These are phyloP conservation scores for Potamarius usumacintae DNA, from an alignment of 2,113 vertebrate genomes.

Conservation along the genomic window DNA sequence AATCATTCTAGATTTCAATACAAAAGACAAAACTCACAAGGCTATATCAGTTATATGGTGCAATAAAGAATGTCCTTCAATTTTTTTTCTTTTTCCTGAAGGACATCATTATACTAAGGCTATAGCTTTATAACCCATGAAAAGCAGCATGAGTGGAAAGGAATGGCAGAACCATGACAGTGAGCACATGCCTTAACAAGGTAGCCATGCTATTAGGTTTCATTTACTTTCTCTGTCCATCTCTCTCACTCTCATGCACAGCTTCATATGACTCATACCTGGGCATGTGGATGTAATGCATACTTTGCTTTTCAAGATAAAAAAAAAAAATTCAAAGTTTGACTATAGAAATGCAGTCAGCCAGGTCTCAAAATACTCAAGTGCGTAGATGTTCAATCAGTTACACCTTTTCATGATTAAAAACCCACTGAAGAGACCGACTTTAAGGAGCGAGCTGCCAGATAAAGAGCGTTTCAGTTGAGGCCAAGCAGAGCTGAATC, in stretches of 20 bases:
- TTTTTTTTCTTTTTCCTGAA: background rate
- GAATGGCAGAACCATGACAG: background rate
- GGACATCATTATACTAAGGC: background rate
- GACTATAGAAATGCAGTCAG: background rate
- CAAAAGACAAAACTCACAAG: background rate
- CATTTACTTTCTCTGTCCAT: background rate
- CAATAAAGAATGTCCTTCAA: background rate
- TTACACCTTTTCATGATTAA: constrained; percentile 5
- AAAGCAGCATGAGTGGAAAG: background rate
- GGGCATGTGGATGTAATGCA: background rate
- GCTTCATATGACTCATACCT: background rate
- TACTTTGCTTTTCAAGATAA: background rate
- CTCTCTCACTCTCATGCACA: background rate
- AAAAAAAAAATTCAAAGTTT: background rate
- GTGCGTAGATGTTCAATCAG: background rate
- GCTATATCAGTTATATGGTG: background rate
- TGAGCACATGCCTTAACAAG: background rate
- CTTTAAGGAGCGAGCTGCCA: background rate
- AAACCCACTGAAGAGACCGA: background rate
- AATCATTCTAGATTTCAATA: background rate
- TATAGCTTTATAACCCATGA: background rate
- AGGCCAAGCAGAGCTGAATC: background rate
- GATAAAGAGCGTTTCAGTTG: background rate
- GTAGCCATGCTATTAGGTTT: background rate
- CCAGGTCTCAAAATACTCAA: background rate